A percentile compares a stretch with the other conserved stretches of the same genome.
These are phyloP conservation scores for Nipponia nippon DNA, from an alignment of 2,113 vertebrate species.

Conservation along the genomic window DNA sequence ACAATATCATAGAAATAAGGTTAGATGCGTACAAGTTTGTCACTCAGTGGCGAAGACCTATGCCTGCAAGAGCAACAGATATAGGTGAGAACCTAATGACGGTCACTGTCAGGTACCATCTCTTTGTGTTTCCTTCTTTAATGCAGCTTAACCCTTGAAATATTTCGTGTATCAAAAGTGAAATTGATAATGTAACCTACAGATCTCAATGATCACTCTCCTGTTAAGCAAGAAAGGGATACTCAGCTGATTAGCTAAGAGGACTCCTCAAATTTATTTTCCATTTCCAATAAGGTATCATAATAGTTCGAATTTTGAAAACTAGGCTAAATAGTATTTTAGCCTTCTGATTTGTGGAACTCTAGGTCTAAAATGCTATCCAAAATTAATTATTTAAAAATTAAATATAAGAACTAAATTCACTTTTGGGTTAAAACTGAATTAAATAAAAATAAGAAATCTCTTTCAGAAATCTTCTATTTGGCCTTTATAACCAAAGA, in stretches of 20 bases:
- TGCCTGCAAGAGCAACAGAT: constrained; percentile 95
- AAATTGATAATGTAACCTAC: background rate
- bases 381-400: background rate
- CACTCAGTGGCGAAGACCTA: constrained; percentile 94
- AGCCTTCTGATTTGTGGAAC: background rate
- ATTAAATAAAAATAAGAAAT: background rate
- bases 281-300: background rate
- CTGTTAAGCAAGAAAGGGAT: background rate
- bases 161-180: background rate
- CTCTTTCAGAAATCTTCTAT: background rate
- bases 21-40: constrained; percentile 99
- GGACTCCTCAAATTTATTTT: background rate
- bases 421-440: background rate
- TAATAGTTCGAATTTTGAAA: background rate
- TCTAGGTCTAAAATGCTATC: background rate
- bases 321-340: background rate
- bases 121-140: background rate
- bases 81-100: constrained; percentile 79
- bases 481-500: background rate
- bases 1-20: constrained; percentile 98
- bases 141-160: background rate
- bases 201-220: background rate
- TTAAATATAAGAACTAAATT: background rate
- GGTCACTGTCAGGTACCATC: background rate
- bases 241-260: background rate